Percentiles rank a stretch among this genome's conserved stretches.
Evolutionary conservation across 2,797 vertebrate genomes (phyloP).

Genomic region (Myripristis murdjan): DNA sequence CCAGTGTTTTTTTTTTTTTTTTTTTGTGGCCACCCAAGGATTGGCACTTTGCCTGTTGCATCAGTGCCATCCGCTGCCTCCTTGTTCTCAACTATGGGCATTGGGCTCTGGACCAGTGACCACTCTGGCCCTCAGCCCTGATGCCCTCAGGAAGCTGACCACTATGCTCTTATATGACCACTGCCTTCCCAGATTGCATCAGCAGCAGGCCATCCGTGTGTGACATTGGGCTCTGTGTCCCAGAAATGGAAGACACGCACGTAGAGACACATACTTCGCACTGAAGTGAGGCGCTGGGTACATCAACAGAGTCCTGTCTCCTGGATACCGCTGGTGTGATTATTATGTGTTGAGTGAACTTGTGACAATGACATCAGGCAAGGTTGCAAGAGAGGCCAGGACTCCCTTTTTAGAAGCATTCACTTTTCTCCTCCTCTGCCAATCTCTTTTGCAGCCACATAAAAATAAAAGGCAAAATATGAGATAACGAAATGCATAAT

Average conservation of each 20-base stretch:
- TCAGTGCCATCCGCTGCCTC: slow-evolving; percentile 10
- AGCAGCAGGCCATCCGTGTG: slow-evolving; percentile 46
- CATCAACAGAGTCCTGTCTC: slow-evolving; percentile 61
- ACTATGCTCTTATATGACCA: slow-evolving; percentile 25
- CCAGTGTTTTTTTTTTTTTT: slow-evolving; percentile 14
- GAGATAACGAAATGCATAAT: slow-evolving; percentile 4
- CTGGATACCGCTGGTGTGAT: slow-evolving; percentile 51
- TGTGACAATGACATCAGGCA: slow-evolving; percentile 37
- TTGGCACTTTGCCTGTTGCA: slow-evolving; percentile 30
- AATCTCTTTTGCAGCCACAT: slow-evolving; percentile 3
- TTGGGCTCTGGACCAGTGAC: slow-evolving; percentile 58
- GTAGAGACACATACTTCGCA: slow-evolving; percentile 18
- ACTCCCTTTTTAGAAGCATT: slow-evolving; percentile 42
- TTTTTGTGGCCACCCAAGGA: slow-evolving; percentile 21
- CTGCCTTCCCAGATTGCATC: slow-evolving; percentile 71
- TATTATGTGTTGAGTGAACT: slow-evolving; percentile 47
- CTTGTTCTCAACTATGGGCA: slow-evolving; percentile 73
- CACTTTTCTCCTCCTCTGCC: not conserved
- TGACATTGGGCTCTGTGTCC: not conserved
- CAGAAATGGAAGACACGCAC: slow-evolving; percentile 28
- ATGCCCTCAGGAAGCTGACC: slow-evolving; percentile 34
- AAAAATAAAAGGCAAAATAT: slow-evolving; percentile 15
- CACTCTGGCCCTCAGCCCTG: slow-evolving; percentile 34
- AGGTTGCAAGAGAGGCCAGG: slow-evolving; percentile 23
- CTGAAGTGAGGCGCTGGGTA: slow-evolving; percentile 34